Evolutionary conservation across 2,113 vertebrate species (phyloP).

Genomic region (Myiopsitta monachus): DNA sequence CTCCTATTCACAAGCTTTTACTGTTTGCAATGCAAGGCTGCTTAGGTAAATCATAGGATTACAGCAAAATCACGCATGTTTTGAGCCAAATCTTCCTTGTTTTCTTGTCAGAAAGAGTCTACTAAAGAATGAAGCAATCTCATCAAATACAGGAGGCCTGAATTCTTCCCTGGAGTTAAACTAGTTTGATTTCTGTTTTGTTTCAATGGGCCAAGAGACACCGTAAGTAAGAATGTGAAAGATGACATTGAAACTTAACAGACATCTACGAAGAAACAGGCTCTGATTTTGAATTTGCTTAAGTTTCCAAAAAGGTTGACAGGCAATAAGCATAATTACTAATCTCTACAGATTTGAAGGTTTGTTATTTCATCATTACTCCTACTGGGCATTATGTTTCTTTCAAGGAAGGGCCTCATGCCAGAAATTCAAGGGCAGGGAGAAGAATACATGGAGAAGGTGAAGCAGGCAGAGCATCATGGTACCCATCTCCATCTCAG

Average conservation of each 20-base stretch:
- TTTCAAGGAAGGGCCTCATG: neutral
- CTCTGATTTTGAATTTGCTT: neutral
- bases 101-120: neutral
- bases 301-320: neutral
- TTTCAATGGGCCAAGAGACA: neutral
- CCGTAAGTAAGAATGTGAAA: neutral
- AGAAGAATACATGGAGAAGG: neutral
- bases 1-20: neutral
- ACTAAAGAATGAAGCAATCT: neutral
- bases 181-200: neutral
- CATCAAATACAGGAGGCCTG: neutral
- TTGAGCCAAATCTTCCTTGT: neutral
- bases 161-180: neutral
- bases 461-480: neutral
- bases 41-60: neutral
- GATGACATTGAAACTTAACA: neutral
- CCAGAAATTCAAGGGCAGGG: neutral
- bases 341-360: neutral
- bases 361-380: neutral
- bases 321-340: neutral
- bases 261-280: neutral
- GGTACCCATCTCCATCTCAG: neutral
- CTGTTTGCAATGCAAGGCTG: neutral
- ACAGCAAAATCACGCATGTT: neutral
- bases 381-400: neutral